Conservation (phyloP, 2,888 invertebrate species). For the Archaeoteleia sp. region DNA sequence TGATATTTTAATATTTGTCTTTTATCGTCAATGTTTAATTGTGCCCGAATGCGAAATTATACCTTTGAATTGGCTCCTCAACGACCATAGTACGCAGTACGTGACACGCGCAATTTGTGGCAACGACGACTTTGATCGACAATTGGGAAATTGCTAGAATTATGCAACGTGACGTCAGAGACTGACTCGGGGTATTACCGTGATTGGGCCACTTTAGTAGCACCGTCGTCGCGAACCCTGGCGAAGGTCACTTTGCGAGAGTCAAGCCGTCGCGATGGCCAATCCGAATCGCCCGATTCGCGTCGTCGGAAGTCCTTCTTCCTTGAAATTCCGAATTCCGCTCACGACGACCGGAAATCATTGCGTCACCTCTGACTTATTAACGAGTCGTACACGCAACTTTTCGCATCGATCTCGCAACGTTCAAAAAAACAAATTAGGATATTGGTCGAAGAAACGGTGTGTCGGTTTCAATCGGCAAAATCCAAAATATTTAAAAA, state of each 20-base stretch:
- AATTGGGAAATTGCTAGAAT: conserved; percentile 51
- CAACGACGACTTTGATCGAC: conserved; percentile 49
- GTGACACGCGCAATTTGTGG: conserved; percentile 42
- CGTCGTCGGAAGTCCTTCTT: conserved; percentile 37
- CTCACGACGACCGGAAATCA: conserved; percentile 34
- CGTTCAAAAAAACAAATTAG: too few relatives aligned
- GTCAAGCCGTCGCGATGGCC: conserved; percentile 20
- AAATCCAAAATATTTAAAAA: too few relatives aligned
- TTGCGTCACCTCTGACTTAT: too few relatives aligned
- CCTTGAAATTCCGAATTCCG: conserved; percentile 44
- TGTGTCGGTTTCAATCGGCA: too few relatives aligned
- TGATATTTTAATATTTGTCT: too few relatives aligned
- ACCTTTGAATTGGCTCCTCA: too few relatives aligned
- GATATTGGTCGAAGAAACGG: too few relatives aligned
- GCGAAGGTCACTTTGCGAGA: conserved; percentile 47
- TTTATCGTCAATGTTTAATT: background rate
- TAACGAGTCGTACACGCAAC: too few relatives aligned
- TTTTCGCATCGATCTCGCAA: too few relatives aligned
- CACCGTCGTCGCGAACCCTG: conserved; percentile 40
- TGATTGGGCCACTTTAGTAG: conserved; percentile 46
- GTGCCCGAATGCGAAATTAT: background rate
- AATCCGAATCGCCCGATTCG: conserved; percentile 27
- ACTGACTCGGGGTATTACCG: conserved; percentile 35
- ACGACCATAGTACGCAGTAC: conserved; percentile 8
- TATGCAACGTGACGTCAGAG: conserved; percentile 39